These are phyloP conservation scores for Rattus norvegicus DNA, from an alignment of 2,113 vertebrate genomes.

Conservation along the genomic window GRCr8 NC_086022.1:66229001-66229500, in stretches of 20 bases:
- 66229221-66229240: slow-evolving; percentile 46
- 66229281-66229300: not conserved
- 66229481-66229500: slow-evolving; percentile 30
- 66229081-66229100: slow-evolving; percentile 79
- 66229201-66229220: slow-evolving; percentile 53
- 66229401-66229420: slow-evolving; percentile 57
- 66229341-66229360: not conserved
- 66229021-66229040: slow-evolving; percentile 76
- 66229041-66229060: slow-evolving; percentile 71
- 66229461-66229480: slow-evolving; percentile 9
- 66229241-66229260: not conserved
- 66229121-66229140: slow-evolving; percentile 62
- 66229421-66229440: slow-evolving; percentile 55
- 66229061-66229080: slow-evolving; percentile 83
- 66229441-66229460: slow-evolving; percentile 67
- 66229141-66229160: slow-evolving; percentile 67
- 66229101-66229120: slow-evolving; percentile 73
- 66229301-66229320: not conserved
- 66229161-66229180: slow-evolving; percentile 69
- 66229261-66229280: not conserved
- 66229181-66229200: slow-evolving; percentile 57
- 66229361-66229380: slow-evolving; percentile 12
- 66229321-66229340: too few relatives aligned
- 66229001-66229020: slow-evolving; percentile 77
- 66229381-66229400: not conserved